Conservation (phyloP, 2,797 vertebrate genomes). For the Tangara arthus region DNA sequence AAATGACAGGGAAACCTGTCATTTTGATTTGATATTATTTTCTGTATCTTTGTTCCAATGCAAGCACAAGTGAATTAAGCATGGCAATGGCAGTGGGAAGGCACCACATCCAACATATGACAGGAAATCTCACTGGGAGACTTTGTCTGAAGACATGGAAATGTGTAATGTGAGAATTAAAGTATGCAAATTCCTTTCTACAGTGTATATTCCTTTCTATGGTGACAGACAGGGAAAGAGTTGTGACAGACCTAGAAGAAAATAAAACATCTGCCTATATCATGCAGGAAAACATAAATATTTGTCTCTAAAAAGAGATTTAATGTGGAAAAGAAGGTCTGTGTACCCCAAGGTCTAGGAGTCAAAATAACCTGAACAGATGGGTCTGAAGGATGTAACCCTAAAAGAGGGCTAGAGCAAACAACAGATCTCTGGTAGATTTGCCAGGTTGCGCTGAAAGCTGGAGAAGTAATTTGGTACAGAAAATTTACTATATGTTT, state of each 20-base stretch:
- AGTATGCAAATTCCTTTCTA: background rate
- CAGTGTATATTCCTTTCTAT: background rate
- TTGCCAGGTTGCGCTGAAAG: background rate
- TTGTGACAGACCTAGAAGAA: background rate
- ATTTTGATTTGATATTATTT: background rate
- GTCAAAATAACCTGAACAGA: rapidly evolving
- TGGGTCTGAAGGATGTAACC: background rate
- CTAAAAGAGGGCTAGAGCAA: background rate
- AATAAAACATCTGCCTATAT: background rate
- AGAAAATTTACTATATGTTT: background rate
- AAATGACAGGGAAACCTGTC: background rate
- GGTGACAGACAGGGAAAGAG: background rate
- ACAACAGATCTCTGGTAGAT: background rate
- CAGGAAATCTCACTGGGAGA: background rate
- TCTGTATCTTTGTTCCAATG: background rate
- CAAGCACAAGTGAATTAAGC: background rate
- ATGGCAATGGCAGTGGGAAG: background rate
- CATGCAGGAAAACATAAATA: background rate
- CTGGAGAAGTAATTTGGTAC: background rate
- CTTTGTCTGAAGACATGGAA: background rate
- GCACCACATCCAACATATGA: background rate
- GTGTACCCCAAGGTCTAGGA: background rate
- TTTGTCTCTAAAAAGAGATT: background rate
- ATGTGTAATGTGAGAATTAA: background rate
- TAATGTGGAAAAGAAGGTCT: background rate